phyloP scores from a whole-genome alignment of 1,140 invertebrate genomes.

The Cydia pomonella region DNA sequence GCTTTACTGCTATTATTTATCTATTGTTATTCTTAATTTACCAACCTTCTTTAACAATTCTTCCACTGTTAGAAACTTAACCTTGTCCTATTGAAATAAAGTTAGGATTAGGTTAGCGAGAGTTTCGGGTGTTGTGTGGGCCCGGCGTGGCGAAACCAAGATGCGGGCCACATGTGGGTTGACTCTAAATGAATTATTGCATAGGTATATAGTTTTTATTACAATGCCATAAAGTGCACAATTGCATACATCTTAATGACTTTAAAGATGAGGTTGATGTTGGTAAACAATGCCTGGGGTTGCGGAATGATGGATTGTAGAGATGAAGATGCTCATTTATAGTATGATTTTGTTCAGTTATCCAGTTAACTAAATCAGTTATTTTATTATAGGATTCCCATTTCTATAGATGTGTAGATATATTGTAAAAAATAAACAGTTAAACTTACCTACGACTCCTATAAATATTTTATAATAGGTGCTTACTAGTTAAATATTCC shows the following conservation, averaged over 20 bases:
- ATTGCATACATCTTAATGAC: not conserved
- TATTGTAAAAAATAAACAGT: no score
- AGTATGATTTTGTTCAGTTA: no score
- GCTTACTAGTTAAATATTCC: no score
- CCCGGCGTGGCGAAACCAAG: conserved; percentile 18
- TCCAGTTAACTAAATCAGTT: not conserved
- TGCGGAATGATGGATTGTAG: not conserved
- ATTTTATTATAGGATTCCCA: no score
- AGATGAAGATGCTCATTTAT: not conserved
- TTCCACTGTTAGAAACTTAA: not conserved
- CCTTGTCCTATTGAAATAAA: not conserved
- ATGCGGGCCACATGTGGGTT: conserved; percentile 31
- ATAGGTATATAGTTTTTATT: not conserved
- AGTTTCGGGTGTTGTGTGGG: not conserved
- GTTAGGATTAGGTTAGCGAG: not conserved
- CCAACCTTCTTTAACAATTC: not conserved
- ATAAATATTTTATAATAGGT: no score
- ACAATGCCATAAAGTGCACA: not conserved
- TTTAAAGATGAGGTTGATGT: not conserved
- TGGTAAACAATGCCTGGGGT: not conserved
- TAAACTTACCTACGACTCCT: no score
- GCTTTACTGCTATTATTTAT: not conserved
- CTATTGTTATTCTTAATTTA: conserved; percentile 17
- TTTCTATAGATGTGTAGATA: no score
- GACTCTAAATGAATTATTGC: not conserved